Conservation (phyloP, 1,140 invertebrate genomes). For the Drosophila subobscura region DNA sequence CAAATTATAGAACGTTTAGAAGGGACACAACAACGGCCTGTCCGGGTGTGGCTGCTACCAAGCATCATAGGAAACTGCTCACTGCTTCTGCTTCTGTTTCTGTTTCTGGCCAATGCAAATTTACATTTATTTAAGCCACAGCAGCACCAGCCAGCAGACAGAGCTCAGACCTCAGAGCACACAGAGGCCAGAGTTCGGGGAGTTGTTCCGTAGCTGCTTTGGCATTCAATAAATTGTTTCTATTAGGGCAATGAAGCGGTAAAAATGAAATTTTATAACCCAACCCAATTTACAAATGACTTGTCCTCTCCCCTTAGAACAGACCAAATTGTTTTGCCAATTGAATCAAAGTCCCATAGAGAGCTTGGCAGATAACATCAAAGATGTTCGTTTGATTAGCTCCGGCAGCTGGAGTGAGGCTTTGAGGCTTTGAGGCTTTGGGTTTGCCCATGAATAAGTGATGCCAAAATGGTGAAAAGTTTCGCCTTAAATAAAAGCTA, state of each 20-base stretch:
- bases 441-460: slow-evolving; percentile 13
- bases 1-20: slow-evolving; percentile 81
- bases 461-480: not conserved
- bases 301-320: slow-evolving; percentile 35
- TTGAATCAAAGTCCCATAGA: slow-evolving; percentile 27
- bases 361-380: slow-evolving; percentile 30
- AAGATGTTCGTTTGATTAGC: slow-evolving; percentile 33
- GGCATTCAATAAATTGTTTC: slow-evolving; percentile 69
- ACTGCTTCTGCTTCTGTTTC: not conserved
- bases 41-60: not conserved
- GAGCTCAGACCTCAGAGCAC: not conserved
- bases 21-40: slow-evolving; percentile 52
- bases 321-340: slow-evolving; percentile 28
- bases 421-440: not conserved
- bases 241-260: slow-evolving; percentile 69
- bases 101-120: slow-evolving; percentile 55
- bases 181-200: too few species aligned
- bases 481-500: not conserved
- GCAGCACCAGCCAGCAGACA: slow-evolving; percentile 5
- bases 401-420: too few species aligned
- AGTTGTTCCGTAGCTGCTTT: too few species aligned
- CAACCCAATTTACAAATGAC: slow-evolving; percentile 67
- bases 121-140: slow-evolving; percentile 69
- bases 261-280: slow-evolving; percentile 68
- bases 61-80: too few species aligned